Evolutionary conservation across 2,888 invertebrate genomes (phyloP).

Genomic region (Limenitis camilla): DNA sequence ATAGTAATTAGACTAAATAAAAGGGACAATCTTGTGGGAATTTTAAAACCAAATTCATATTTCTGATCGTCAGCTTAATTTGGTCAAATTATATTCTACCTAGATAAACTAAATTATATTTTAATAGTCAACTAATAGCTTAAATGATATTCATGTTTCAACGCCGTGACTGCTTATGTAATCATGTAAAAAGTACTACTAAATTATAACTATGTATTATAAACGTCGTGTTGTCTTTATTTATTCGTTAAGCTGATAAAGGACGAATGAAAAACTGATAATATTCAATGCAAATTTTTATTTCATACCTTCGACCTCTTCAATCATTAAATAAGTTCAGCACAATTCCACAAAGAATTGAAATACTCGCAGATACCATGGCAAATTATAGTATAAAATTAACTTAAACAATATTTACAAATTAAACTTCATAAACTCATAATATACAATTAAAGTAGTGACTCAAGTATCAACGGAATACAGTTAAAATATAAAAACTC

Average conservation of each 20-base stretch:
- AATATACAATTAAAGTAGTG: constrained; percentile 72
- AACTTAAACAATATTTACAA: constrained; percentile 72
- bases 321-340: constrained; percentile 59
- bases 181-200: constrained; percentile 47
- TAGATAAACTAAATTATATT: neutral
- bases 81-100: no score
- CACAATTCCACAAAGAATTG: constrained; percentile 57
- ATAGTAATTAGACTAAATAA: no score
- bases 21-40: no score
- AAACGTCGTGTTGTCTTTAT: constrained; percentile 39
- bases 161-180: constrained; percentile 12
- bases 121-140: neutral
- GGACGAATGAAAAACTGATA: constrained; percentile 49
- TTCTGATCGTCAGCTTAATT: no score
- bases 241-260: constrained; percentile 21
- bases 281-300: constrained; percentile 66
- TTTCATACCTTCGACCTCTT: constrained; percentile 67
- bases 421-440: constrained; percentile 63
- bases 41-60: no score
- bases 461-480: constrained; percentile 58
- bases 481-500: constrained; percentile 48
- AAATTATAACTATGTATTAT: constrained; percentile 64
- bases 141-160: neutral
- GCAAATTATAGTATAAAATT: constrained; percentile 65
- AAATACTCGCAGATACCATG: constrained; percentile 64